Evolutionary conservation across 2,797 vertebrate genomes (phyloP).

Genomic region (Alauda arvensis): DNA sequence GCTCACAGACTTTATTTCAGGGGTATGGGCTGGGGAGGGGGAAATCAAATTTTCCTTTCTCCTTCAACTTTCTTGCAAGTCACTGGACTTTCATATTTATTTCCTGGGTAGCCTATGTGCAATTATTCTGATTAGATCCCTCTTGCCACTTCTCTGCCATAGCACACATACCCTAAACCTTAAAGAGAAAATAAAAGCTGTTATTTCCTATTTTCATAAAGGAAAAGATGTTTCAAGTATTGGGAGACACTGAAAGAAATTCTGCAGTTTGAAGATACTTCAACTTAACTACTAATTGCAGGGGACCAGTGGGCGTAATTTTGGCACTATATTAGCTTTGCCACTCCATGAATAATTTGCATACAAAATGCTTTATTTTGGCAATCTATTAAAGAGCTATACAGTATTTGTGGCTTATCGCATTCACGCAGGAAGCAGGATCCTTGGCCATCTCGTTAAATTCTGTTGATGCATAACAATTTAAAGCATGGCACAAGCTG

Average conservation of each 20-base stretch:
- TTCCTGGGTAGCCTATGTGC: constrained; percentile 39
- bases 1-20: neutral
- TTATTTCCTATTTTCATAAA: constrained; percentile 62
- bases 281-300: constrained; percentile 82
- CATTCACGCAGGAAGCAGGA: constrained; percentile 96
- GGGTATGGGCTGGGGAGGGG: neutral
- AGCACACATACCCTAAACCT: constrained; percentile 25
- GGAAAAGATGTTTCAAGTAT: constrained; percentile 68
- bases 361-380: constrained; percentile 99
- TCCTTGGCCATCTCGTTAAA: constrained; percentile 99
- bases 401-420: constrained; percentile 99
- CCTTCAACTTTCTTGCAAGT: constrained; percentile 46
- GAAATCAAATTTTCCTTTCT: neutral
- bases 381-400: constrained; percentile 99
- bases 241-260: constrained; percentile 71
- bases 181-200: constrained; percentile 64
- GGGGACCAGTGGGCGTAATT: constrained; percentile 79
- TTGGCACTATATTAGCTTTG: constrained; percentile 91
- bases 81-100: constrained; percentile 33
- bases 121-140: constrained; percentile 59
- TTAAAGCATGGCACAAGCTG: constrained; percentile 98
- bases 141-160: constrained; percentile 24
- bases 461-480: constrained; percentile 99
- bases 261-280: constrained; percentile 77
- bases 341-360: constrained; percentile 99